Evolutionary conservation across 2,888 invertebrate species (phyloP), one percentile per base, ranked within the genome.

Genomic region (Andricus curvator): DNA sequence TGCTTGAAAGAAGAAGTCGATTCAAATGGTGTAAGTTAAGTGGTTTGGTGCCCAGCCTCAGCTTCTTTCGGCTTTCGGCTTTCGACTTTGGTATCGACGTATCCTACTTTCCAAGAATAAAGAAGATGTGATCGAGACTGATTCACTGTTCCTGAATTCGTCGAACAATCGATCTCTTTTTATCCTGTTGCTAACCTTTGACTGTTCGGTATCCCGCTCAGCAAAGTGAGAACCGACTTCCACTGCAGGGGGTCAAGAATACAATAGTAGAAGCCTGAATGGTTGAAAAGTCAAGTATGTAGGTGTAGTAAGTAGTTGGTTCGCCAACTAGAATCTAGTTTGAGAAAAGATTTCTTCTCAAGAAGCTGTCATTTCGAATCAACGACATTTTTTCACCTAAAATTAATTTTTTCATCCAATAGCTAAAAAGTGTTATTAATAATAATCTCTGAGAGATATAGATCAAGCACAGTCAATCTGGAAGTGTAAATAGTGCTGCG

Each of bases 131-230:
- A 56, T 70, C 51, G 51, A 70, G 51, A 70, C 51, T 33, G 70
- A 51, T 70, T 70, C 48, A 70, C 70, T 70, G 70, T 70, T 70
- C 48, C 70, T 29, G 51, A 70, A 29, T 70, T 70, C 70, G 33
- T 9, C 51, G 13, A 56, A 70, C 70, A 70, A 51, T 70, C 70
- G 70, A 70, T 51, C 51, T 51, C 29, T 29, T 51, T 70, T 70
- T 70, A 33, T 70, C 51, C 70, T 70, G 66, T 62, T 41, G 20
- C 29, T 70, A 51, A 70, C 70, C 70, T 70, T 70, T 70, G 70
- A 70, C 70, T 51, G 9, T 51, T 70, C 70, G 51, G 48, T 48
- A 56, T 51, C 15, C 6, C 62, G 62, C 25, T 62, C 29, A 70
- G 25, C 4, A 56, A 70, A 70, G 68, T 48, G 25, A 25, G 68